Percentiles rank a stretch among this genome's conserved stretches.
phyloP scores from a whole-genome alignment of 1,140 invertebrate genomes.

The Rhopalosiphum maidis region DNA sequence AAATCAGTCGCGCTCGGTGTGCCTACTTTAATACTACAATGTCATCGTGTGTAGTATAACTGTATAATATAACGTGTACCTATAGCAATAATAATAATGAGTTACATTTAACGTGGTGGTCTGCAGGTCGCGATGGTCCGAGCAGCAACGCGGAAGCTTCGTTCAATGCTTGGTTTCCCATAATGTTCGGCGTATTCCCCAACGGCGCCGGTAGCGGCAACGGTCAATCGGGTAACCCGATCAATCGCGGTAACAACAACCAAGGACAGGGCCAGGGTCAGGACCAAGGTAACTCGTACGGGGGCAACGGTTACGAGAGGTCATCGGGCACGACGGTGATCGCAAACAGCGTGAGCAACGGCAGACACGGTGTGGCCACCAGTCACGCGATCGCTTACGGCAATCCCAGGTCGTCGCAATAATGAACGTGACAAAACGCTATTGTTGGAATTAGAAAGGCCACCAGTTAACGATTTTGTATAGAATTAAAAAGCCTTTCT shows the following conservation, averaged over 20 bases:
- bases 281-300: not conserved
- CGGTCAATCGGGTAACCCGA: not conserved
- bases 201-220: constrained; percentile 30
- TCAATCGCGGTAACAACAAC: not conserved
- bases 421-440: not conserved
- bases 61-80: not conserved
- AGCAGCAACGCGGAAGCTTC: constrained; percentile 60
- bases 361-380: constrained; percentile 71
- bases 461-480: not conserved
- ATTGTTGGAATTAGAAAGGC: not conserved
- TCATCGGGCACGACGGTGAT: constrained; percentile 67
- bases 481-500: not conserved
- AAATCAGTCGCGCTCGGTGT: too few relatives aligned
- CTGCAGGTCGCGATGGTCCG: constrained; percentile 58
- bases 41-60: not conserved
- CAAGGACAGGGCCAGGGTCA: constrained; percentile 31
- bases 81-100: not conserved
- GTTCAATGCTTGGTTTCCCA: constrained; percentile 62
- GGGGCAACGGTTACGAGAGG: constrained; percentile 38
- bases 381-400: constrained; percentile 75
- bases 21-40: not conserved
- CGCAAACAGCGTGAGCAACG: constrained; percentile 74
- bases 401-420: constrained; percentile 24
- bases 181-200: constrained; percentile 61
- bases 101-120: not conserved